Evolutionary conservation across 2,113 vertebrate species (phyloP).

Genomic region (Gymnorhina tibicen): DNA sequence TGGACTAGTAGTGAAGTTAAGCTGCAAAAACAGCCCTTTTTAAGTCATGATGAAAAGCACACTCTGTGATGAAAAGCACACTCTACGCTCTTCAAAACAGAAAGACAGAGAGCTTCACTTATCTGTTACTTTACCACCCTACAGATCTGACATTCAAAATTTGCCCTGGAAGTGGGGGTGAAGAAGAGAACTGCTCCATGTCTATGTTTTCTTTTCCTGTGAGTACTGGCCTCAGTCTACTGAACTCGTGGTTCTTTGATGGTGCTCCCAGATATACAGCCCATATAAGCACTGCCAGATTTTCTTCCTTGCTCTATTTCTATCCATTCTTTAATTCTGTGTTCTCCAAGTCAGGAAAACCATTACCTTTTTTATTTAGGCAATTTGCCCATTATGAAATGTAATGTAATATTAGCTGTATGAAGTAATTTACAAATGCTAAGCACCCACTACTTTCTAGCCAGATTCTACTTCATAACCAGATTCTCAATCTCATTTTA

Average conservation of each 20-base stretch:
- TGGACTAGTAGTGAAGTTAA: neutral
- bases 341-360: neutral
- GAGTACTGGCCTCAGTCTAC: neutral
- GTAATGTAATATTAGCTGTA: neutral
- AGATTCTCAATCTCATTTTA: neutral
- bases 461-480: neutral
- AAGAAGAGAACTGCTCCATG: neutral
- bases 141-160: neutral
- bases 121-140: neutral
- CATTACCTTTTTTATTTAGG: neutral
- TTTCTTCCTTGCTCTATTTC: neutral
- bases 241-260: neutral
- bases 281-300: neutral
- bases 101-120: neutral
- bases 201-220: neutral
- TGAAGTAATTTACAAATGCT: neutral
- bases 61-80: neutral
- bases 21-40: neutral
- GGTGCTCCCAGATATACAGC: neutral
- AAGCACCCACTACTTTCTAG: neutral
- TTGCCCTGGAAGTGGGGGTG: neutral
- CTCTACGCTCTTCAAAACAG: neutral
- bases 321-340: neutral
- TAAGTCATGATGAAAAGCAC: neutral
- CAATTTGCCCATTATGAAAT: neutral